Conservation (phyloP, 2,888 invertebrate species). For the Schizaphis graminum region DNA sequence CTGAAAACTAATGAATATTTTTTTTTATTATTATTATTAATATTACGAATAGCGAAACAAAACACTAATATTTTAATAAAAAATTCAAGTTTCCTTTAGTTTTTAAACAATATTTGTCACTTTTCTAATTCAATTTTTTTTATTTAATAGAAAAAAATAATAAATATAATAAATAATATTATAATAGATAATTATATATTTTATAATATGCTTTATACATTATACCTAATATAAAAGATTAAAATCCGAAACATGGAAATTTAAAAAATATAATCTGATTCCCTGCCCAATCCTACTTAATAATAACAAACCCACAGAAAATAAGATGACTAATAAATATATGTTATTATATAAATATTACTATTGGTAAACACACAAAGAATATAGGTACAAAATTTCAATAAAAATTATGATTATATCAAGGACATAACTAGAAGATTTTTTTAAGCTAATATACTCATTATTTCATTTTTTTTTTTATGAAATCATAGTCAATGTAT, state of each 20-base stretch:
- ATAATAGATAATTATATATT: too few species aligned
- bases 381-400: neutral
- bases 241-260: neutral
- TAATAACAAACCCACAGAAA: neutral
- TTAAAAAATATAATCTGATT: neutral
- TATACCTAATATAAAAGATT: neutral
- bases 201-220: neutral
- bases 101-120: neutral
- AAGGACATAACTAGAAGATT: neutral
- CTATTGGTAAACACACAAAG: neutral
- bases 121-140: neutral
- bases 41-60: neutral
- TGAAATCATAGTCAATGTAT: neutral
- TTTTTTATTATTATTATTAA: neutral
- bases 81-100: neutral
- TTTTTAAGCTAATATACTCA: neutral
- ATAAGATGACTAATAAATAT: slow-evolving; percentile 18
- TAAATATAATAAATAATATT: too few species aligned
- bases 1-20: neutral
- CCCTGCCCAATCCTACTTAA: neutral
- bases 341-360: neutral
- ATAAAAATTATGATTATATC: slow-evolving; percentile 23
- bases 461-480: slow-evolving; percentile 7
- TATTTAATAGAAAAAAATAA: too few species aligned
- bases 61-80: neutral